These are phyloP conservation scores for Coelopa frigida DNA, from an alignment of 1,140 invertebrate species.

Conservation along the genomic window DNA sequence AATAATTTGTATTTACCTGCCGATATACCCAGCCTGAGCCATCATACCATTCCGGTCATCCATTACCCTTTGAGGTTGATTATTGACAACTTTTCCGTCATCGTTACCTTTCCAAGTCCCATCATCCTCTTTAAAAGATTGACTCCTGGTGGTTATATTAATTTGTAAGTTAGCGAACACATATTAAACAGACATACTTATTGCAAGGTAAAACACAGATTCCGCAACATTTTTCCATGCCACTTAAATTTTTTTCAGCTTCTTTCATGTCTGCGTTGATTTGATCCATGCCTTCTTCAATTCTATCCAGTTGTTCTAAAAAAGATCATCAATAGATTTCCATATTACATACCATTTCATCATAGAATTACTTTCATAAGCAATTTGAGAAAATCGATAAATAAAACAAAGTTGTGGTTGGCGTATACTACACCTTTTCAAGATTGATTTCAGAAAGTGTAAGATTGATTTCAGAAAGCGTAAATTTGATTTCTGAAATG, in stretches of 20 bases:
- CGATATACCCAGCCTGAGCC: slow-evolving; percentile 84
- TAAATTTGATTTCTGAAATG: no score
- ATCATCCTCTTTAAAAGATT: slow-evolving; percentile 93
- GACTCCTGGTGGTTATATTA: slow-evolving; percentile 21
- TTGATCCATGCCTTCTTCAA: slow-evolving; percentile 99
- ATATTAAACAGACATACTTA: slow-evolving; percentile 58
- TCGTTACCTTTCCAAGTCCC: slow-evolving; percentile 98
- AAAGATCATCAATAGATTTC: no score
- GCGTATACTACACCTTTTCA: no score
- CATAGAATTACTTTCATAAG: neutral
- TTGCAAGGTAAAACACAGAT: slow-evolving; percentile 97
- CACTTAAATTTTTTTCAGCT: slow-evolving; percentile 98
- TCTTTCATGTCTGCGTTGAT: slow-evolving; percentile 99
- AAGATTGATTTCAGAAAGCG: no score
- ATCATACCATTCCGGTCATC: slow-evolving; percentile 91
- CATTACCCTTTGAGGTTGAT: slow-evolving; percentile 94
- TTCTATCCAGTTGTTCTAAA: slow-evolving; percentile 92
- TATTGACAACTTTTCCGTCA: slow-evolving; percentile 96
- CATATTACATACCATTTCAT: neutral
- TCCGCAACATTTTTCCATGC: slow-evolving; percentile 99
- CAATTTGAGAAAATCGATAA: no score
- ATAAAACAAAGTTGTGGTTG: no score
- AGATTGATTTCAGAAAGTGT: no score
- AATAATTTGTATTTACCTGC: slow-evolving; percentile 50
- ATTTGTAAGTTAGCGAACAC: neutral